Percentiles rank a stretch among this genome's conserved stretches.
Conservation (phyloP, 2,113 vertebrate genomes). For the Sphyrna mokarran region DNA sequence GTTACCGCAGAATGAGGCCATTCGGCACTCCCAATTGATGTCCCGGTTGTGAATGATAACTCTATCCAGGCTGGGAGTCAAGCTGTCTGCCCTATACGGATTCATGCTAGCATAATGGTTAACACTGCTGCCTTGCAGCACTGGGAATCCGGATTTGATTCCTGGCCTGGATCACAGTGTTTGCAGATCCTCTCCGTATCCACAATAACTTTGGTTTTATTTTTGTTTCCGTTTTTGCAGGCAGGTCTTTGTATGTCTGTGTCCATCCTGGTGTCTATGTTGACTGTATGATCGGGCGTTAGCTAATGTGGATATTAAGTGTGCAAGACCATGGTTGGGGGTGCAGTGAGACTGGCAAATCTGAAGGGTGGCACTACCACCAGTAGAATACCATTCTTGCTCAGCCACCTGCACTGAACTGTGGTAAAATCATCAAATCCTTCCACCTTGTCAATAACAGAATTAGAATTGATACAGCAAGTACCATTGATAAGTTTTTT, state of each 20-base stretch:
- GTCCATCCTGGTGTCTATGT: neutral
- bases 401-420: neutral
- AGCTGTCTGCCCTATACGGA: neutral
- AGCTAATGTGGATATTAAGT: too few relatives aligned
- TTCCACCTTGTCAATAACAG: neutral
- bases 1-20: neutral
- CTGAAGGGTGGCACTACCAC: neutral
- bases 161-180: too few relatives aligned
- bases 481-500: neutral
- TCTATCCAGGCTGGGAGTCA: neutral
- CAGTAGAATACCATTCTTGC: neutral
- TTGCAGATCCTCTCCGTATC: too few relatives aligned
- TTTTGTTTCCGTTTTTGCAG: neutral
- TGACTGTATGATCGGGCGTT: neutral
- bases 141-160: too few relatives aligned
- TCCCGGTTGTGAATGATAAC: neutral
- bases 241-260: neutral
- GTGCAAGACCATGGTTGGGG: neutral
- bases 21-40: neutral
- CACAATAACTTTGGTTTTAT: too few relatives aligned
- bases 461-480: neutral
- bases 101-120: neutral
- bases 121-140: too few relatives aligned
- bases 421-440: neutral
- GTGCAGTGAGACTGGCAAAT: neutral